Conservation (phyloP, 92 coral and sea anemone genomes). For the Palythoa grandiflora region DNA sequence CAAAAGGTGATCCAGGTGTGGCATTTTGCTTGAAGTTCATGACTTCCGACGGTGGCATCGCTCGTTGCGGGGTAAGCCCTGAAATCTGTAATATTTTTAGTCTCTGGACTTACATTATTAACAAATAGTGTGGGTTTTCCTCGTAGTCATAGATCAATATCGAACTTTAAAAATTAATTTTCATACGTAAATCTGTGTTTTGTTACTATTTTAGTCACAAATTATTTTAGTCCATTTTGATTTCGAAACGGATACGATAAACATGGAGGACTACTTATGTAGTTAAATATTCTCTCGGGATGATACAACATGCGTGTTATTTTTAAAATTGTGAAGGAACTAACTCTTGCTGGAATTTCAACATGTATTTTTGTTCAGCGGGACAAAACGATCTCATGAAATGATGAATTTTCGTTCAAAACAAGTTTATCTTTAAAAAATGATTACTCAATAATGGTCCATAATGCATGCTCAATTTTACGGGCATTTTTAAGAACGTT, state of each 20-base stretch:
- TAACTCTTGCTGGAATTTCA: too few species aligned
- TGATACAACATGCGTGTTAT: not conserved
- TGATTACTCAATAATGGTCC: not conserved
- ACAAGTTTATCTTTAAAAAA: not conserved
- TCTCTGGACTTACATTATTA: too few species aligned
- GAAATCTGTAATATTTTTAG: conserved; percentile 2
- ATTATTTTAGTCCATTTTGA: not conserved
- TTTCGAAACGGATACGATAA: not conserved
- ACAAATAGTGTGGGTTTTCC: not conserved
- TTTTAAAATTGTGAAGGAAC: too few species aligned
- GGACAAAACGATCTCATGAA: not conserved
- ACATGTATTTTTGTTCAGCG: not conserved
- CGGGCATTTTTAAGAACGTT: not conserved
- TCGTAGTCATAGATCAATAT: not conserved
- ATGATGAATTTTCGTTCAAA: not conserved
- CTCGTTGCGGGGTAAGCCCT: not conserved
- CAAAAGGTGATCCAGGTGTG: not conserved
- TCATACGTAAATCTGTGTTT: not conserved
- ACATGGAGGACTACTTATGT: not conserved
- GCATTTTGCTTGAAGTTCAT: not conserved
- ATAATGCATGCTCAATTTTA: not conserved
- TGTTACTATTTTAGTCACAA: not conserved
- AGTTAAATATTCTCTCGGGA: not conserved
- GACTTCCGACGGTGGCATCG: not conserved
- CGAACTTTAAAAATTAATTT: not conserved